Conservation (phyloP, 2,113 vertebrate genomes). For the Meles meles region DNA sequence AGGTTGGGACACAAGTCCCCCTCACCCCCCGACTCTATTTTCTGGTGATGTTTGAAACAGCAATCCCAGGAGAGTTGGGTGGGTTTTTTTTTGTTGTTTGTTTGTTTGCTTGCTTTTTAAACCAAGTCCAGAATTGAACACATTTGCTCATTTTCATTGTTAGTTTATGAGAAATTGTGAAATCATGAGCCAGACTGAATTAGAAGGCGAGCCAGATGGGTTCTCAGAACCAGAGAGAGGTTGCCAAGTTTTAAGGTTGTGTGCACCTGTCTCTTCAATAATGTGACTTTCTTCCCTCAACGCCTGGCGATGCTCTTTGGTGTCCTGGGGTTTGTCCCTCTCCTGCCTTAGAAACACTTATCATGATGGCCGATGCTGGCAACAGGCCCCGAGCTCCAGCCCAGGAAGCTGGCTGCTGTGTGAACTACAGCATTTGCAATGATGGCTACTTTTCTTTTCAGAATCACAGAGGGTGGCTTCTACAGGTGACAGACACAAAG, state of each 20-base stretch:
- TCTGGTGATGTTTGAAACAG: background rate
- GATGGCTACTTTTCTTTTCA: background rate
- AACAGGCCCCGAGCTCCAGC: no score
- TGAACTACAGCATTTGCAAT: background rate
- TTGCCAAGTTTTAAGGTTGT: background rate
- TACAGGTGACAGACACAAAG: background rate
- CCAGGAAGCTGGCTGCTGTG: no score
- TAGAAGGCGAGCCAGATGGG: background rate
- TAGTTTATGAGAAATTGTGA: background rate
- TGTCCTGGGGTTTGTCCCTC: background rate
- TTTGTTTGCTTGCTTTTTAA: background rate
- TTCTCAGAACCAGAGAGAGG: no score
- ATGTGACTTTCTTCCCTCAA: no score
- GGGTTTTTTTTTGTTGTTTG: no score
- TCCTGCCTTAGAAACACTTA: rapidly evolving
- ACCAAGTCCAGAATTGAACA: background rate
- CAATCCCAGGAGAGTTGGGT: background rate
- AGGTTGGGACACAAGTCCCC: background rate
- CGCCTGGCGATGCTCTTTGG: rapidly evolving
- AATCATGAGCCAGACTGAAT: background rate
- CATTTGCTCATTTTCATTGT: background rate
- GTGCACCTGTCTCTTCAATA: background rate
- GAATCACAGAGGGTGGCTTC: background rate
- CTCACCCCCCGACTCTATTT: background rate
- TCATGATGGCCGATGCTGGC: background rate